Evolutionary conservation across 64 coral and sea anemone species (phyloP), one percentile per base, ranked within the genome.

Genomic region (Hydrozoanthus tunicans): DNA sequence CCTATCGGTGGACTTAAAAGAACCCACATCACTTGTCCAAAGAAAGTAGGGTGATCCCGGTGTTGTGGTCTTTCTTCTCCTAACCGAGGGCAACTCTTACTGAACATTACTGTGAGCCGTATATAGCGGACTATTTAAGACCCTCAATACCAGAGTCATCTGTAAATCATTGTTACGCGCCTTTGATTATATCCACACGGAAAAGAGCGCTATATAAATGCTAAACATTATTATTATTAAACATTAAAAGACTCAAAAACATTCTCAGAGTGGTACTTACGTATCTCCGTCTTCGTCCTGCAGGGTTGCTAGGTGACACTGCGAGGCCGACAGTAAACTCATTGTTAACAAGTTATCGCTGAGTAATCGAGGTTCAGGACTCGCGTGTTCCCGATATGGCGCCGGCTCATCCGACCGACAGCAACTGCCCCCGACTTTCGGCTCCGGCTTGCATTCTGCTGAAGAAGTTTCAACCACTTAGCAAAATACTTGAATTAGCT

Each of bases 241-340:
- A 55, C 51, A 63, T 83, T 64, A 58, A 12, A 92, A 51, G 56
- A 24, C 52, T 5, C 9, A 27, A 79, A 86, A 3, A 67, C 6
- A 53, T n/a, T 6, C 5, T 7, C 15, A 7, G 7, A 1, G 17
- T 73, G 73, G 2, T 1, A 91, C 97, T 96, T 92, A 99, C 97
- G 97, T 99, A 64, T 99, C 97, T 5, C 97, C 97, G 78, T 99
- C 97, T 60, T 99, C 97, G 56, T 99, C 97, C 82, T 95, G 97
- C 63, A 99, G 80, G 17, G 94, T 91, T 7, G 97, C 97, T 13
- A 93, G 51, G 53, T 99, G 97, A 10, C 97, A 95, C 20, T 99
- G 81, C 11, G 94, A 94, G 8, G 94, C 97, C 59, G 97, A 92
- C 67, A 99, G 61, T 68, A 98, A 91, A 69, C 96, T 96, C 80